Evolutionary conservation across 2,797 vertebrate genomes (phyloP), one percentile per base, ranked within the genome.

Genomic region (Hoplostethus atlanticus): DNA sequence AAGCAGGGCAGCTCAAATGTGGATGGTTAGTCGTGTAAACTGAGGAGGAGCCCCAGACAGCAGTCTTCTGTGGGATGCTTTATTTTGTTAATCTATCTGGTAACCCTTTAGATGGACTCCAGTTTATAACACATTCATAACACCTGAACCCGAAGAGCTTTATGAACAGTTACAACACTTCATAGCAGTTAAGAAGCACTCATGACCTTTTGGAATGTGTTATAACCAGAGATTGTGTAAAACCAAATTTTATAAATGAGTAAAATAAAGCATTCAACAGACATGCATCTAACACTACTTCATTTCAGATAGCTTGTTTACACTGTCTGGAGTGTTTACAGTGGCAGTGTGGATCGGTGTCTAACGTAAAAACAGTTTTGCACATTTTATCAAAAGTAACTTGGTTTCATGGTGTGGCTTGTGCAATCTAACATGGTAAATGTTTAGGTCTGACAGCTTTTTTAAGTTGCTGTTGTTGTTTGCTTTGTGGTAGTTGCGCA

Each of bases 31-130:
- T 66, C 67, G 64, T 80, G 74, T 72, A 88, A 79, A 83, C 60
- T 71, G 70, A 74, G 67, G 77, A 52, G 73, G 68, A 64, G 57
- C 25, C 62, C 63, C 71, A 61, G 70, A 52, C 38, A 38, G 53
- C 73, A 58, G 52, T 31, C 46, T 34, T 85, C 84, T 85, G 87
- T 73, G 84, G 85, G 77, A 78, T 88, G 81, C 59, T 71, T 31
- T 64, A 77, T 25, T 68, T 63, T 77, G 64, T 60, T 63, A n/a
- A 57, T 62, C 64, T 44, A 13, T 4, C 5, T 44, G 12, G 42
- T 44, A 15, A 44, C 12, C 13, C 12, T 44, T 76, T 50, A 3
- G 17, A 6, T 64, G 76, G 83, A 66, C 79, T 78, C 53, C 4
- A 25, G 5, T 67, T 84, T 73, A 38, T 10, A 31, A 34, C 30